These are phyloP conservation scores for Hartigia nigra DNA, from an alignment of 2,888 invertebrate species.

Conservation along the genomic window DNA sequence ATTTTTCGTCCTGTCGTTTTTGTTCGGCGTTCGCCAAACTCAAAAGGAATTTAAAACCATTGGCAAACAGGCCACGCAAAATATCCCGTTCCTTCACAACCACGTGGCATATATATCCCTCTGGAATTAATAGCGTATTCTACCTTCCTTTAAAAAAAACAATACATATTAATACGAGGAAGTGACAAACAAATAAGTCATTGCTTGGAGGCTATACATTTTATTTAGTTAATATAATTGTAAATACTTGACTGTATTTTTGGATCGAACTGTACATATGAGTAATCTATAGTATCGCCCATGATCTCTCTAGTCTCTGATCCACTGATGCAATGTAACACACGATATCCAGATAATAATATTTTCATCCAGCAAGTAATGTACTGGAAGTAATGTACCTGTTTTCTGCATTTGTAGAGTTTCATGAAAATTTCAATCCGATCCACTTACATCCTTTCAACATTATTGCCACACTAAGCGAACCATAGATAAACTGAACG, in stretches of 20 bases:
- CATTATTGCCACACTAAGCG: conserved; percentile 57
- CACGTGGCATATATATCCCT: background rate
- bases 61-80: conserved; percentile 32
- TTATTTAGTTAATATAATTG: background rate
- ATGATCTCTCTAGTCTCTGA: background rate
- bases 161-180: background rate
- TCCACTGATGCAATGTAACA: background rate
- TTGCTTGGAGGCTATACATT: background rate
- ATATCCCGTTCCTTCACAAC: background rate
- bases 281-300: background rate
- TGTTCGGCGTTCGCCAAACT: conserved; percentile 40
- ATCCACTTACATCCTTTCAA: conserved; percentile 35
- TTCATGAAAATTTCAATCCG: background rate
- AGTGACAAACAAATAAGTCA: background rate
- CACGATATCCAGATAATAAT: background rate
- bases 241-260: background rate
- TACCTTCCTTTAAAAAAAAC: background rate
- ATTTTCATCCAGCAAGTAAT: background rate
- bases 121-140: background rate
- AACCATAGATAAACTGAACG: conserved; percentile 51
- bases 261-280: background rate
- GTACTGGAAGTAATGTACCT: background rate
- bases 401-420: background rate
- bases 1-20: conserved; percentile 14
- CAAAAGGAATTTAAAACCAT: conserved; percentile 65